phyloP scores from a whole-genome alignment of 2,797 vertebrate species.

The Micrastur ruficollis region DNA sequence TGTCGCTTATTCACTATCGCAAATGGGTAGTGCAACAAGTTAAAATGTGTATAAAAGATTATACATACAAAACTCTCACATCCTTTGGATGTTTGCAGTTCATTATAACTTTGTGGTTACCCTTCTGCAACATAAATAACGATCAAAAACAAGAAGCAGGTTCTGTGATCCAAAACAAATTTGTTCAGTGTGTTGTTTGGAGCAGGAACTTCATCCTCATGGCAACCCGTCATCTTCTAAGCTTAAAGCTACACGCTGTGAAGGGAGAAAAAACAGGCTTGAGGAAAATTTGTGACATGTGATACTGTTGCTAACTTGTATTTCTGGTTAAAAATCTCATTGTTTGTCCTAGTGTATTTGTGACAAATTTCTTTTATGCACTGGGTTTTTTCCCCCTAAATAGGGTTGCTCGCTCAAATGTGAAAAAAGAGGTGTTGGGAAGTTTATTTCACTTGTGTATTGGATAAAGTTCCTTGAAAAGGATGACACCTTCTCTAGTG shows the following conservation, averaged over 20 bases:
- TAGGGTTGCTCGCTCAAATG: not conserved
- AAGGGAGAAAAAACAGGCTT: constrained; percentile 63
- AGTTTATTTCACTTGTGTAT: not conserved
- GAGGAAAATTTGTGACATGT: not conserved
- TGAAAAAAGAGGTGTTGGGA: not conserved
- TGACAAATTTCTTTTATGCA: not conserved
- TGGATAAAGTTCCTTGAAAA: not conserved
- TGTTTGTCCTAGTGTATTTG: not conserved
- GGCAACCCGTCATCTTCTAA: constrained; percentile 95
- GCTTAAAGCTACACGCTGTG: constrained; percentile 95
- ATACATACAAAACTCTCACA: constrained; percentile 85
- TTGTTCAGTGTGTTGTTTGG: constrained; percentile 36
- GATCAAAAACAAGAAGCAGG: not conserved
- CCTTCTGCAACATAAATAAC: constrained; percentile 82
- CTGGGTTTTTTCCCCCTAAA: too few relatives aligned
- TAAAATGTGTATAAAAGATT: constrained; percentile 86
- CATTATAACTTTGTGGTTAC: constrained; percentile 84
- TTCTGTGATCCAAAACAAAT: constrained; percentile 48
- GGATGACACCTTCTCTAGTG: not conserved
- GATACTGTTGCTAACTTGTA: not conserved
- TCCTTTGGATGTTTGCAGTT: constrained; percentile 86
- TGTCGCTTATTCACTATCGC: constrained; percentile 73
- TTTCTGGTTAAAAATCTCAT: not conserved
- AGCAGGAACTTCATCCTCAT: constrained; percentile 78
- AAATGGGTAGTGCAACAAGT: constrained; percentile 81